phyloP scores from a whole-genome alignment of 92 coral and sea anemone genomes.

The Virgularia gustaviana region DNA sequence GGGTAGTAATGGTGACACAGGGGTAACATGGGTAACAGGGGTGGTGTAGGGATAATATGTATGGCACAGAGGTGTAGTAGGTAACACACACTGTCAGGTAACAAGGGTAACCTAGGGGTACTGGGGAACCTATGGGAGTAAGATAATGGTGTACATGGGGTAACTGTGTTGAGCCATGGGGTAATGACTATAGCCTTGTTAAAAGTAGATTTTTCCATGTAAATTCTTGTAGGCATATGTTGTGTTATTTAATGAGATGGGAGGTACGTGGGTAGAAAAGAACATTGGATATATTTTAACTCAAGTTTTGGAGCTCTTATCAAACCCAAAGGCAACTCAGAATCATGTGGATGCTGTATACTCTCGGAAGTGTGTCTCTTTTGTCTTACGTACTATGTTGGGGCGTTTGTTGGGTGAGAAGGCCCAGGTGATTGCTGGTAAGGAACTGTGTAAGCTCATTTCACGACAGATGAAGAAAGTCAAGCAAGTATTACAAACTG shows the following conservation, averaged over 20 bases:
- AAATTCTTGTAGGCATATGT: slow-evolving; percentile 99
- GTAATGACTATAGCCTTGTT: too few relatives aligned
- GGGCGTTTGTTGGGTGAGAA: slow-evolving; percentile 92
- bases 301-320: slow-evolving; percentile 84
- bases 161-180: too few relatives aligned
- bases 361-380: slow-evolving; percentile 90
- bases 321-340: slow-evolving; percentile 91
- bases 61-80: too few relatives aligned
- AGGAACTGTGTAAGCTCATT: slow-evolving; percentile 74
- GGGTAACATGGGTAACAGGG: too few relatives aligned
- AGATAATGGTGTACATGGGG: too few relatives aligned
- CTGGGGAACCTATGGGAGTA: too few relatives aligned
- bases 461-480: slow-evolving; percentile 83
- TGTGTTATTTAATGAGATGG: slow-evolving; percentile 88
- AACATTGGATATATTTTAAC: slow-evolving; percentile 77
- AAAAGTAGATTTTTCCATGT: too few relatives aligned
- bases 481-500: slow-evolving; percentile 58
- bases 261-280: slow-evolving; percentile 89
- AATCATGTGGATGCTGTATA: slow-evolving; percentile 99
- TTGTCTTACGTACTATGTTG: slow-evolving; percentile 78
- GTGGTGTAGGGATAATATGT: too few relatives aligned
- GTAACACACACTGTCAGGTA: too few relatives aligned
- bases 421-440: slow-evolving; percentile 94
- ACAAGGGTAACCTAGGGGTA: too few relatives aligned
- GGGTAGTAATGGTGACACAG: not conserved